Evolutionary conservation across 2,888 invertebrate species (phyloP).

Genomic region (Tipula unca): DNA sequence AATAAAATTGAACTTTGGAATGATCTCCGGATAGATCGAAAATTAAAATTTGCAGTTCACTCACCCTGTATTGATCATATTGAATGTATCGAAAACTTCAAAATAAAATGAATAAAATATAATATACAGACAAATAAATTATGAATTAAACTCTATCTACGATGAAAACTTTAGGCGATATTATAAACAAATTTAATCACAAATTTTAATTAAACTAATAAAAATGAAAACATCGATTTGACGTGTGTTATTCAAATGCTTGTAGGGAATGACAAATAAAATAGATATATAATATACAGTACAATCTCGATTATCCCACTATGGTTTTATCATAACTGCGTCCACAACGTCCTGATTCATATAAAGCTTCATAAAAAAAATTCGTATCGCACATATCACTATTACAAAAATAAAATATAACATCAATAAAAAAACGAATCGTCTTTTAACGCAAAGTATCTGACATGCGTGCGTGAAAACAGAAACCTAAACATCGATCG

Average conservation of each 20-base stretch:
- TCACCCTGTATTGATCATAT: not conserved
- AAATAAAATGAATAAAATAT: not conserved
- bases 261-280: not conserved
- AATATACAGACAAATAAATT: not conserved
- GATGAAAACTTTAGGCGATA: not conserved
- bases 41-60: not conserved
- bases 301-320: no score
- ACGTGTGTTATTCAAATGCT: not conserved
- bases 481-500: no score
- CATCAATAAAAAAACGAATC: no score
- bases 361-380: no score
- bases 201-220: not conserved
- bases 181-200: not conserved
- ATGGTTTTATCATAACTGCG: no score
- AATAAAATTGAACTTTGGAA: not conserved
- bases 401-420: no score
- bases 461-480: no score
- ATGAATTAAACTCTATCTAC: not conserved
- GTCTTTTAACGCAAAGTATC: no score
- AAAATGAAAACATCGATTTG: not conserved
- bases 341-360: no score
- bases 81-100: not conserved
- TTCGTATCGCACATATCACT: no score
- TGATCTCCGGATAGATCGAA: not conserved
- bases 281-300: no score